Conservation (phyloP, 2,888 invertebrate species). For the Galeruca laticollis region DNA sequence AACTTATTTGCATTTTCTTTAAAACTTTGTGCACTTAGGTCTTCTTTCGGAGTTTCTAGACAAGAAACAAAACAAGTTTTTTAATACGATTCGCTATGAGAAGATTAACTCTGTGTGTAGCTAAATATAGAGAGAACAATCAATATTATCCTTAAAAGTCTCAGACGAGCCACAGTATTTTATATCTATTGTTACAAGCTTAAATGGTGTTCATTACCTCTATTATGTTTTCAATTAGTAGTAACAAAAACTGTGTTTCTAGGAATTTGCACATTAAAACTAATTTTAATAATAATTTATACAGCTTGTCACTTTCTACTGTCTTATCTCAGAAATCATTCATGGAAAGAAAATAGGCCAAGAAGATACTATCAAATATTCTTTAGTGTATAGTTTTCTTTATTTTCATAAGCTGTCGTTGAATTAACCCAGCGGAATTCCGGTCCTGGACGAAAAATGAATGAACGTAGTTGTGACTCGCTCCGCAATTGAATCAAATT, state of each 20-base stretch:
- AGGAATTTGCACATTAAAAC: not conserved
- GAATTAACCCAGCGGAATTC: too few relatives aligned
- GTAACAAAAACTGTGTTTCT: not conserved
- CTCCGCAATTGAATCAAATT: too few relatives aligned
- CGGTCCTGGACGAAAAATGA: too few relatives aligned
- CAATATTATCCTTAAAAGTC: conserved; percentile 7
- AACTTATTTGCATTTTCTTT: conserved; percentile 35
- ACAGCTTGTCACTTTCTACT: too few relatives aligned
- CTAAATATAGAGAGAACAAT: conserved; percentile 10
- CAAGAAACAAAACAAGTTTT: conserved; percentile 33
- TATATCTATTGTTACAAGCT: conserved; percentile 7
- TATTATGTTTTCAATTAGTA: not conserved
- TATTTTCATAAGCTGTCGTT: too few relatives aligned
- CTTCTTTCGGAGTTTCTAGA: conserved; percentile 25
- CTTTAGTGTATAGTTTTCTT: too few relatives aligned
- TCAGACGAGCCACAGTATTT: not conserved
- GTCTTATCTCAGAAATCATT: too few relatives aligned
- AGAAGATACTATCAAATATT: too few relatives aligned
- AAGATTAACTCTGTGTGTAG: conserved; percentile 2
- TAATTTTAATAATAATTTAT: not conserved
- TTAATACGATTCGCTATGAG: conserved; percentile 25
- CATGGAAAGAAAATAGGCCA: too few relatives aligned
- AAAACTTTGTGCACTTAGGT: conserved; percentile 27
- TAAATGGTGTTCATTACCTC: not conserved
- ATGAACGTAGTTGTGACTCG: too few relatives aligned